Evolutionary conservation across 2,113 vertebrate genomes (phyloP), one percentile per base, ranked within the genome.

Genomic region (Tringa solitaria): DNA sequence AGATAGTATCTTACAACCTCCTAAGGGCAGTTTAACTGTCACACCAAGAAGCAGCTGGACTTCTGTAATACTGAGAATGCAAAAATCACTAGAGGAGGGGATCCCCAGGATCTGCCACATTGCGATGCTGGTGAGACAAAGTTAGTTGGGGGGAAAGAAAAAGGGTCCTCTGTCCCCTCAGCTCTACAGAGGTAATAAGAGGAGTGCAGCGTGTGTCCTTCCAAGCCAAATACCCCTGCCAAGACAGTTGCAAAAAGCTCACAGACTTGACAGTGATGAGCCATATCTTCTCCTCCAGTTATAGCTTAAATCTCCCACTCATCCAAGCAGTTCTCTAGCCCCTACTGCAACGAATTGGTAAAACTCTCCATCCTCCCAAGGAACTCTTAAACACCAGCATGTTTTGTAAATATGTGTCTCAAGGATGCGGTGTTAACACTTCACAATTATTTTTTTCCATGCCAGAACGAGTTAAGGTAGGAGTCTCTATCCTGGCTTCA

Each of bases 401-500:
- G 0, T 37, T 74, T 48, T 7, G 1, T 59, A 48, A 50, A 43
- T 24, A 4, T 0, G 2, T 2, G 5, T 61, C 59, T 83, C 43
- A 32, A 35, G 54, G 93, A 56, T 14, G 37, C 4, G 15, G 17
- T 39, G 74, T 65, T 81, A 78, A 61, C n/a, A 26, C 32, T 51
- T 57, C 22, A 67, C 30, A 68, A 57, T 17, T 63, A 28, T 43
- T 68, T 93, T 93, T 84, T 68, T 51, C 77, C 72, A 28, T 18
- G 61, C 61, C 74, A 91, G 86, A 78, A 85, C 0, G 85, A 95
- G 86, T 79, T 93, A 95, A 95, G 54, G 72, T 61, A 26, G 51
- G 72, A 81, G 51, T 35, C 57, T 90, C 77, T 83, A 88, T 81
- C 59, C 80, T 37, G 82, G 82, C 73, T 91, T 95, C 3, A 0